These are phyloP conservation scores for Zosterops pallidus DNA, from an alignment of 2,113 vertebrate species.

Conservation along the genomic window DNA sequence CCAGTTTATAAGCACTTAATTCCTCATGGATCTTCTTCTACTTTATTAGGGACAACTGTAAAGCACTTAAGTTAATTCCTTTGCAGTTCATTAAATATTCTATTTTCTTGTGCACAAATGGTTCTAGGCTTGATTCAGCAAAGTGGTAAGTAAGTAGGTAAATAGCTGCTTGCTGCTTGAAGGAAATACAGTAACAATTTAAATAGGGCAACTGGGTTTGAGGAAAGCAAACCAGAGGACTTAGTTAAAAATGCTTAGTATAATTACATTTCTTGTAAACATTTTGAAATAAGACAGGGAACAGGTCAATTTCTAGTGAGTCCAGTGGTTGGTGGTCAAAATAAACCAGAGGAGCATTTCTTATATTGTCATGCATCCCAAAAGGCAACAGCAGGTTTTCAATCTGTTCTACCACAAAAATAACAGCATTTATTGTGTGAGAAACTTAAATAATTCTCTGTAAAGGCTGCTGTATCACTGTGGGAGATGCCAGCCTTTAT, in stretches of 20 bases:
- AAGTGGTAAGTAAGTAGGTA: not conserved
- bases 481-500: not conserved
- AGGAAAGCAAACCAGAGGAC: not conserved
- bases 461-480: not conserved
- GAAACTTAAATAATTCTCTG: not conserved
- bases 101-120: not conserved
- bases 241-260: not conserved
- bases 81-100: conserved; percentile 38
- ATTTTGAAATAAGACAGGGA: not conserved
- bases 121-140: not conserved
- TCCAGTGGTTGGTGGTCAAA: not conserved
- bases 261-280: not conserved
- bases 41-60: not conserved
- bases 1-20: not conserved
- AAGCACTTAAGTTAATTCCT: conserved; percentile 26
- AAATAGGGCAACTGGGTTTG: not conserved
- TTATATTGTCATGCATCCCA: not conserved
- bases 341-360: not conserved
- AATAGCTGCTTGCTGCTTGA: not conserved
- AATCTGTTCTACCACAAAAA: not conserved
- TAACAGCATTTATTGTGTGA: not conserved
- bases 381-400: not conserved
- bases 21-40: not conserved
- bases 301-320: not conserved
- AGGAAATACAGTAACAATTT: not conserved